Percentiles rank a stretch among this genome's conserved stretches.
phyloP scores from a whole-genome alignment of 2,797 vertebrate species.

The Siniperca scherzeri region DNA sequence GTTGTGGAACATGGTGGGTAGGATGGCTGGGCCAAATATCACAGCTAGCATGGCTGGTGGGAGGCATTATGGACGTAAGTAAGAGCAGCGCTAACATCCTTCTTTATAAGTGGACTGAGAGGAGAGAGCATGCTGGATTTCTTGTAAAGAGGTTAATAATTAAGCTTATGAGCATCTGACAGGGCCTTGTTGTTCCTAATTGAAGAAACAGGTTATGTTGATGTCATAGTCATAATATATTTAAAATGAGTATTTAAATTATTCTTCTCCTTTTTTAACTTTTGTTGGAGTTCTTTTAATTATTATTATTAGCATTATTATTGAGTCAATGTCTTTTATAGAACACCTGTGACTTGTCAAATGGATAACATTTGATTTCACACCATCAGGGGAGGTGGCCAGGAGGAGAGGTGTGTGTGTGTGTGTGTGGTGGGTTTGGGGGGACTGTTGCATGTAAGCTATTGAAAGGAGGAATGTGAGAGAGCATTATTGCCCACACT shows the following conservation, averaged over 20 bases:
- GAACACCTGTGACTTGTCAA: conserved; percentile 55
- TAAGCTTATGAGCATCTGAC: conserved; percentile 67
- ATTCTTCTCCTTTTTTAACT: background rate
- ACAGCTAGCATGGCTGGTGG: conserved; percentile 72
- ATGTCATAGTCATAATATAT: conserved; percentile 19
- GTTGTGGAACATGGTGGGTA: conserved; percentile 69
- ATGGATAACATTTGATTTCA: conserved; percentile 62
- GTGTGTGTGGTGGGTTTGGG: conserved; percentile 28
- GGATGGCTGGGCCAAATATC: conserved; percentile 72
- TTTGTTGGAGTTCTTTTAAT: background rate
- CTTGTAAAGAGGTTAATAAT: conserved; percentile 70
- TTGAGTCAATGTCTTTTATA: conserved; percentile 13
- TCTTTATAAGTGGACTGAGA: conserved; percentile 62
- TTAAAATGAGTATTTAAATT: background rate
- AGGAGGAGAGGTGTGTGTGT: conserved; percentile 35
- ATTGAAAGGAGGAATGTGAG: conserved; percentile 84
- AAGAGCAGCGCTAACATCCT: conserved; percentile 77
- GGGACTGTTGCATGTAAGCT: conserved; percentile 76
- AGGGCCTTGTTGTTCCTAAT: conserved; percentile 43
- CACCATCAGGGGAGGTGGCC: conserved; percentile 64
- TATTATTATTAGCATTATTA: conserved; percentile 12
- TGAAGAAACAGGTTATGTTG: conserved; percentile 26
- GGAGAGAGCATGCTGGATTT: conserved; percentile 48
- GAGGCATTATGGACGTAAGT: conserved; percentile 77
- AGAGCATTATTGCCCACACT: conserved; percentile 86